A percentile compares a stretch with the other conserved stretches of the same genome.
phyloP scores from a whole-genome alignment of 2,113 vertebrate species.

The Platycercus adscitus region DNA sequence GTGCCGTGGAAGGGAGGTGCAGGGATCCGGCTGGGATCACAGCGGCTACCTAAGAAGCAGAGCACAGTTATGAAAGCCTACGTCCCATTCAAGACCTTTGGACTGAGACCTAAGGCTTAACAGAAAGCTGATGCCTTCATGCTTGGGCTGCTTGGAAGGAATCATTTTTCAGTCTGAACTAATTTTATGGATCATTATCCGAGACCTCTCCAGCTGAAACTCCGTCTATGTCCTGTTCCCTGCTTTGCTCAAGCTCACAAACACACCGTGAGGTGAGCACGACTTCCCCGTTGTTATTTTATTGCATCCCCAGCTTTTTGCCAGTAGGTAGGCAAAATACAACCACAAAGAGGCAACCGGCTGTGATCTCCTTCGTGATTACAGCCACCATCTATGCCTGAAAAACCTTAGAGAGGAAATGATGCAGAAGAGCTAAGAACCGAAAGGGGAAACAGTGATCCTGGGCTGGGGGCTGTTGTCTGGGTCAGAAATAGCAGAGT shows the following conservation, averaged over 20 bases:
- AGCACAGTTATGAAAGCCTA: background rate
- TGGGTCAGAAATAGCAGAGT: background rate
- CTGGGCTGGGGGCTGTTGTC: background rate
- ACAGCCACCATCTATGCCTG: rapidly evolving
- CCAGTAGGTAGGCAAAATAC: background rate
- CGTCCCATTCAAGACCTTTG: background rate
- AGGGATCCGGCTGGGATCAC: background rate
- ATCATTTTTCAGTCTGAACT: background rate
- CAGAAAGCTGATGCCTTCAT: background rate
- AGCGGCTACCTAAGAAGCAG: background rate
- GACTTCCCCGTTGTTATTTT: background rate
- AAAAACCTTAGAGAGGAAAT: background rate
- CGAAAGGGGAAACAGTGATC: background rate
- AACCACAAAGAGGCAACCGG: background rate
- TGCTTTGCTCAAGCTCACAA: background rate
- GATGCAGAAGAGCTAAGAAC: background rate
- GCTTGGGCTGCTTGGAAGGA: background rate
- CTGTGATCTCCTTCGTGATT: background rate
- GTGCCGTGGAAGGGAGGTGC: background rate
- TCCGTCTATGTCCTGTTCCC: background rate
- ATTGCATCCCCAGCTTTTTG: background rate
- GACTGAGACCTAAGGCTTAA: background rate
- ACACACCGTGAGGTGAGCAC: background rate
- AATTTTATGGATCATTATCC: background rate
- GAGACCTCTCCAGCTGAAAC: background rate